Evolutionary conservation across 2,888 invertebrate species (phyloP).

Genomic region (Coleophora flavipennella): DNA sequence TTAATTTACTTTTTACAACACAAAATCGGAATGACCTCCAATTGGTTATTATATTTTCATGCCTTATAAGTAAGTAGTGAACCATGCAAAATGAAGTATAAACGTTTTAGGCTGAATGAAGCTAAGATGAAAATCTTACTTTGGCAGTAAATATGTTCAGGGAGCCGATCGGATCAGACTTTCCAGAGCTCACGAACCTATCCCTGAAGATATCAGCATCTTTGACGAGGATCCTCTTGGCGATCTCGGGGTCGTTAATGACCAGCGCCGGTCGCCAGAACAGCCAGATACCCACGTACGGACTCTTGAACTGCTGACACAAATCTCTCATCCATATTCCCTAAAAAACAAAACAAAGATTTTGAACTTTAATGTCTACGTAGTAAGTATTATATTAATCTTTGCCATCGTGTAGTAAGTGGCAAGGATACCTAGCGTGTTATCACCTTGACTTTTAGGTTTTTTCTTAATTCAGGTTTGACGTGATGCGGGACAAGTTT

Average conservation of each 20-base stretch:
- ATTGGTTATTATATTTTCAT: too few species aligned
- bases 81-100: too few species aligned
- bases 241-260: conserved; percentile 21
- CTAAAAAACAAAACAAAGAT: conserved; percentile 12
- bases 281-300: conserved; percentile 27
- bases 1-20: too few species aligned
- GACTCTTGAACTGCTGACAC: conserved; percentile 13
- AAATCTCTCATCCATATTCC: conserved; percentile 20
- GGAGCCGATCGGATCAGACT: conserved; percentile 22
- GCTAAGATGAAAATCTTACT: too few species aligned
- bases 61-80: too few species aligned
- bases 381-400: neutral
- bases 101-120: too few species aligned
- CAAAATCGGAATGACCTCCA: too few species aligned
- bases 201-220: conserved; percentile 23
- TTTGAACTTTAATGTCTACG: neutral
- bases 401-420: neutral
- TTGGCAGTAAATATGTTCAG: conserved; percentile 23
- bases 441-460: too few species aligned
- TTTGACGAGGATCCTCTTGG: conserved; percentile 20
- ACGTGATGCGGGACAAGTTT: too few species aligned
- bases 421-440: neutral
- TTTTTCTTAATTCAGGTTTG: too few species aligned
- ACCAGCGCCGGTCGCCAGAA: conserved; percentile 29
- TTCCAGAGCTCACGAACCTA: conserved; percentile 17